Conservation (phyloP, 2,888 invertebrate genomes). For the Tridacna gigas region DNA sequence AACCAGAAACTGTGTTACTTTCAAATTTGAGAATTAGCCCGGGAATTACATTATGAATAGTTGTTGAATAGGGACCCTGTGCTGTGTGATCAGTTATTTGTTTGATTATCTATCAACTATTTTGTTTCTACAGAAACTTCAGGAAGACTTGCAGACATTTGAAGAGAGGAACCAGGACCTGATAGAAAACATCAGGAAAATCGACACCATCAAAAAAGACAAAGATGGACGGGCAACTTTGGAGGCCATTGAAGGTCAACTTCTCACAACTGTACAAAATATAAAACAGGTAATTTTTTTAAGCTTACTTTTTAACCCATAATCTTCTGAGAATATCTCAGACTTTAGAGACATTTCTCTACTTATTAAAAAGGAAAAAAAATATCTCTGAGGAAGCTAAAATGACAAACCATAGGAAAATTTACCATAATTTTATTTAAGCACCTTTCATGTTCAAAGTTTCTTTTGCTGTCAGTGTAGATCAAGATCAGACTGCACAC, state of each 20-base stretch:
- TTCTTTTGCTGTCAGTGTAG: no score
- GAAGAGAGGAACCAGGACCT: conserved; percentile 65
- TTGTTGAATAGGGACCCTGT: neutral
- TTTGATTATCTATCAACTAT: neutral
- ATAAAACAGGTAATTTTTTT: conserved; percentile 59
- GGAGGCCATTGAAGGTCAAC: conserved; percentile 67
- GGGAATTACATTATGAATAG: neutral
- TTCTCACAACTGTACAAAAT: conserved; percentile 61
- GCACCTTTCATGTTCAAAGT: no score
- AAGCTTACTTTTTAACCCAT: no score
- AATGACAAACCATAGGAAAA: no score
- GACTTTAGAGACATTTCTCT: no score
- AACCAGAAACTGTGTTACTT: neutral
- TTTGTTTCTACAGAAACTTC: conserved; percentile 54
- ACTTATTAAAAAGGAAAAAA: no score
- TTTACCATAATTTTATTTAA: no score
- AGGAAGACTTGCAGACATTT: conserved; percentile 61
- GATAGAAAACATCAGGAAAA: conserved; percentile 62
- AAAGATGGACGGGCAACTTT: conserved; percentile 68
- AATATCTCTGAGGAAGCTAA: no score
- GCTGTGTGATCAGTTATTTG: neutral
- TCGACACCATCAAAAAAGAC: conserved; percentile 68
- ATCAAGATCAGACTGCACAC: no score
- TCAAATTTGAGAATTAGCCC: neutral
- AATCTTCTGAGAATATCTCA: no score